Percentiles rank a stretch among this genome's conserved stretches.
These are phyloP conservation scores for Popillia japonica DNA, from an alignment of 1,140 invertebrate genomes.

Conservation along the genomic window DNA sequence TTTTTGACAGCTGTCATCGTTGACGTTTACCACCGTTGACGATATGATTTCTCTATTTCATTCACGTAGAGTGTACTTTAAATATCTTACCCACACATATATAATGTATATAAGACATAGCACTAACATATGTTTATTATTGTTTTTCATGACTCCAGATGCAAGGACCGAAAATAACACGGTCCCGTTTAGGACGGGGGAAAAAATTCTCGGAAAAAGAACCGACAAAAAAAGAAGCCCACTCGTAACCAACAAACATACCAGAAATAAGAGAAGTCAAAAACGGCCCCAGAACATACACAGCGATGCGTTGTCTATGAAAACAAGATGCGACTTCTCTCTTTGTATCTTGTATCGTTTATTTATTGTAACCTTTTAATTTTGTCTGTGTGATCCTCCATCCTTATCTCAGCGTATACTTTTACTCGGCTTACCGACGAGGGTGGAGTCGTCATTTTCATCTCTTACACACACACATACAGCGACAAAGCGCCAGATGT, in stretches of 20 bases:
- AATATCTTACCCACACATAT: too few species aligned
- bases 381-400: neutral
- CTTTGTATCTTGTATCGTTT: neutral
- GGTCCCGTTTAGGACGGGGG: neutral
- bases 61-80: too few species aligned
- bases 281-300: neutral
- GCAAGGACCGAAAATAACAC: neutral
- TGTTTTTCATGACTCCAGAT: neutral
- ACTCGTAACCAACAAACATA: neutral
- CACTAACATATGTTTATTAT: too few species aligned
- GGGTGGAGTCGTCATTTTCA: neutral
- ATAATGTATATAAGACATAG: too few species aligned
- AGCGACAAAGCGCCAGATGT: neutral
- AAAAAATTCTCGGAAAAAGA: neutral
- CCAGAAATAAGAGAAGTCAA: neutral
- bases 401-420: too few species aligned
- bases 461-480: neutral
- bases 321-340: neutral
- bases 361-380: constrained; percentile 12
- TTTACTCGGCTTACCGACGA: neutral
- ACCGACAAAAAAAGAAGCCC: neutral
- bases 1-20: too few species aligned
- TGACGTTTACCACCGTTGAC: too few species aligned
- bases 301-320: neutral
- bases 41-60: too few species aligned